Conservation (phyloP, 2,888 invertebrate species). For the Noctua comes region DNA sequence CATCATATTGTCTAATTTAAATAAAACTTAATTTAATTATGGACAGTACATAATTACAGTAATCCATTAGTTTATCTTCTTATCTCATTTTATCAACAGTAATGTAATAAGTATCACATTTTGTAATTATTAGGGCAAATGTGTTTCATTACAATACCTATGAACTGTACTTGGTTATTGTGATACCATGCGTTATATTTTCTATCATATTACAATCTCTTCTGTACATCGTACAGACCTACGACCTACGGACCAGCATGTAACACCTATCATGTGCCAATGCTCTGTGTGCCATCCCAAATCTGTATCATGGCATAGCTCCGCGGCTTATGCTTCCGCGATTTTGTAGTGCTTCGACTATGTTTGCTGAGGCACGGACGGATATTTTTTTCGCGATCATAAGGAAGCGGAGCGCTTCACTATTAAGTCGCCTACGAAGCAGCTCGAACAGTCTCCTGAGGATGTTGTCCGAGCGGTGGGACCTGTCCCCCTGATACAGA, state of each 20-base stretch:
- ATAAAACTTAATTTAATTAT: background rate
- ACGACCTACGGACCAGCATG: background rate
- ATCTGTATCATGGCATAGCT: background rate
- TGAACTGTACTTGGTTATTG: background rate
- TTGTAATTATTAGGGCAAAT: conserved; percentile 15
- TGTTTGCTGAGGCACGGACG: no score
- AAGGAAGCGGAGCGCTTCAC: no score
- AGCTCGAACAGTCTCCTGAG: background rate
- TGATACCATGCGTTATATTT: background rate
- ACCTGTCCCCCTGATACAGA: background rate
- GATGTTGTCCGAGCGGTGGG: background rate
- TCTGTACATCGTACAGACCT: background rate
- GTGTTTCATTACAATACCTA: background rate
- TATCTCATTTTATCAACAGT: conserved; percentile 16
- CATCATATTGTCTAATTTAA: background rate
- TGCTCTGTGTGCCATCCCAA: background rate
- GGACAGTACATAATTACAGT: background rate
- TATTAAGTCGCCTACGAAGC: background rate
- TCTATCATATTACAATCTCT: background rate
- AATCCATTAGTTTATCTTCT: conserved; percentile 3
- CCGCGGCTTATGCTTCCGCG: no score
- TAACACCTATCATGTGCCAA: no score
- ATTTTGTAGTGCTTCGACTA: no score
- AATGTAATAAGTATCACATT: background rate
- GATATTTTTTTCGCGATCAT: no score